Conservation (phyloP, 1,140 invertebrate genomes). For the Drusus annulatus region DNA sequence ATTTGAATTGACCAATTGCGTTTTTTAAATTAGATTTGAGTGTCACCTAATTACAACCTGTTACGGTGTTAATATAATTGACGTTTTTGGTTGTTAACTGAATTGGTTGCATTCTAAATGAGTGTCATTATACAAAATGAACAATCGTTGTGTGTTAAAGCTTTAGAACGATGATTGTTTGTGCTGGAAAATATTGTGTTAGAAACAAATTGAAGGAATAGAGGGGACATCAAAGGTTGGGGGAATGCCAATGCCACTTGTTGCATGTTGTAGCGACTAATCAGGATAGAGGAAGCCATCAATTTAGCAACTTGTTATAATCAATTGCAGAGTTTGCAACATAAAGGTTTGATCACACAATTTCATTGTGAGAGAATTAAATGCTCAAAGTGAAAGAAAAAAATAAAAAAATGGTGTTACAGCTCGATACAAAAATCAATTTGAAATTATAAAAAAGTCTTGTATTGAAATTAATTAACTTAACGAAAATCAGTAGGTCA, state of each 20-base stretch:
- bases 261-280: neutral
- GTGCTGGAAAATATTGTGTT: neutral
- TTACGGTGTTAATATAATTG: too few relatives aligned
- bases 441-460: too few relatives aligned
- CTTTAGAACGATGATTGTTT: neutral
- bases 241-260: neutral
- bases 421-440: neutral
- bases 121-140: neutral
- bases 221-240: neutral
- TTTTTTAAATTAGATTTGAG: too few relatives aligned
- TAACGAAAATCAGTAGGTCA: too few relatives aligned
- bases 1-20: too few relatives aligned
- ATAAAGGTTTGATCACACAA: neutral
- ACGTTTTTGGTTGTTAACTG: too few relatives aligned
- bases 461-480: too few relatives aligned
- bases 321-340: conserved; percentile 16
- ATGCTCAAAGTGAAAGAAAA: neutral
- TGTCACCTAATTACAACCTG: too few relatives aligned
- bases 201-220: neutral
- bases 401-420: neutral
- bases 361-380: neutral
- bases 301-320: conserved; percentile 17
- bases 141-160: neutral
- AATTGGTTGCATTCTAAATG: neutral
- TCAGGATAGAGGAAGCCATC: conserved; percentile 7